These are phyloP conservation scores for Oplegnathus fasciatus DNA, from an alignment of 2,113 vertebrate genomes.

Conservation along the genomic window DNA sequence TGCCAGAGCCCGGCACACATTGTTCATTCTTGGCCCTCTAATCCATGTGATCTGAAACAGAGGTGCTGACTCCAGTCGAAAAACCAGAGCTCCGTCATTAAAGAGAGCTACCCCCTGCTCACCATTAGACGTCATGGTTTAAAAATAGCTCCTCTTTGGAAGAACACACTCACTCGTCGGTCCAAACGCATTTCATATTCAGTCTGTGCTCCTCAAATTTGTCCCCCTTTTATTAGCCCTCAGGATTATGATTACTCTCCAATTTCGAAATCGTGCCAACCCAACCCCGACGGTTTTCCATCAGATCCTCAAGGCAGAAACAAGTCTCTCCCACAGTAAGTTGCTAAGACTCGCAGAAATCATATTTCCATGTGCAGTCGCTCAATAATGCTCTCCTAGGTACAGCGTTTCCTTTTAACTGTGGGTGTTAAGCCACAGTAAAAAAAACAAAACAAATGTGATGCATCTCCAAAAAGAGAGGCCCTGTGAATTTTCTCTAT, in stretches of 20 bases:
- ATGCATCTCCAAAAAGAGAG: slow-evolving; percentile 22
- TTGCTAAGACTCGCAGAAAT: slow-evolving; percentile 37
- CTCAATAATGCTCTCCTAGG: slow-evolving; percentile 9
- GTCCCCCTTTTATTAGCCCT: slow-evolving; percentile 62
- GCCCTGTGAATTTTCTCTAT: slow-evolving; percentile 4
- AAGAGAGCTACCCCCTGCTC: slow-evolving; percentile 64
- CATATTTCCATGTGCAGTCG: slow-evolving; percentile 16
- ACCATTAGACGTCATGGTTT: slow-evolving; percentile 61
- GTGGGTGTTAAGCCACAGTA: slow-evolving; percentile 8
- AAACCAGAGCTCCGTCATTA: slow-evolving; percentile 40
- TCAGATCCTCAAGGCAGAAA: slow-evolving; percentile 60
- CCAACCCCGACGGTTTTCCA: slow-evolving; percentile 28
- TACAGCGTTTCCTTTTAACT: slow-evolving; percentile 34
- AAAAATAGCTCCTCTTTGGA: slow-evolving; percentile 73
- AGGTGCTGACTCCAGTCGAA: slow-evolving; percentile 76
- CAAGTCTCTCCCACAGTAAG: slow-evolving; percentile 29
- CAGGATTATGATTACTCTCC: slow-evolving; percentile 64
- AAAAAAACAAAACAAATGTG: slow-evolving; percentile 20
- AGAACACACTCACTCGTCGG: slow-evolving; percentile 55
- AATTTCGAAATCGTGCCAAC: slow-evolving; percentile 51
- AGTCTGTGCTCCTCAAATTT: slow-evolving; percentile 58
- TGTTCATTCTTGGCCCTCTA: slow-evolving; percentile 73
- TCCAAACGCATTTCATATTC: slow-evolving; percentile 52
- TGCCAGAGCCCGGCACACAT: slow-evolving; percentile 66
- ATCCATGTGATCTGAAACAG: slow-evolving; percentile 70